These are phyloP conservation scores for Passer montanus DNA, from an alignment of 2,113 vertebrate species.

Conservation along the genomic window DNA sequence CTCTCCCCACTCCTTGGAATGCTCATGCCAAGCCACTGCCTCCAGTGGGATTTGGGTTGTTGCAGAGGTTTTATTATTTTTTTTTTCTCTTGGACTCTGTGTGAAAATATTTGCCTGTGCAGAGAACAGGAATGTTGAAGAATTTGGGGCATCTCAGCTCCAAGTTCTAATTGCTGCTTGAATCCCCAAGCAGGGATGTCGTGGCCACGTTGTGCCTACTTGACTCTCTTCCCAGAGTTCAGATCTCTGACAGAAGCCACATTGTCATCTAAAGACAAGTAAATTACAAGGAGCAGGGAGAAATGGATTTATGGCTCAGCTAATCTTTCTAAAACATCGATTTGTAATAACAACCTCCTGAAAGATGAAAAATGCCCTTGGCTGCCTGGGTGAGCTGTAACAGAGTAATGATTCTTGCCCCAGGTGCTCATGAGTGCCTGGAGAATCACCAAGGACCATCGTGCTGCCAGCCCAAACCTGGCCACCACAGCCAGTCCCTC, in stretches of 20 bases:
- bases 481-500: background rate
- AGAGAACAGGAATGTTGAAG: background rate
- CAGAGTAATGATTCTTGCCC: background rate
- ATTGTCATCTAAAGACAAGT: background rate
- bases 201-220: background rate
- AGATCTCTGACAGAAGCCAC: background rate
- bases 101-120: background rate
- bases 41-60: background rate
- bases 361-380: constrained; percentile 27
- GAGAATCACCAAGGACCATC: background rate
- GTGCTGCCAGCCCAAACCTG: background rate
- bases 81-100: background rate
- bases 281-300: background rate
- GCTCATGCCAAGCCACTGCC: background rate
- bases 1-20: background rate
- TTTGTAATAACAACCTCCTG: background rate
- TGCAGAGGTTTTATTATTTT: background rate
- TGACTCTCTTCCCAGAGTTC: background rate
- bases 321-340: background rate
- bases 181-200: background rate
- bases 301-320: constrained; percentile 6
- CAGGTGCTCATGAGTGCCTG: background rate
- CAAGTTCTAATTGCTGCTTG: background rate
- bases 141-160: background rate
- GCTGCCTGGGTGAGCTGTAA: background rate